These are phyloP conservation scores for Melanotus villosus DNA, from an alignment of 2,888 invertebrate genomes.

Conservation along the genomic window DNA sequence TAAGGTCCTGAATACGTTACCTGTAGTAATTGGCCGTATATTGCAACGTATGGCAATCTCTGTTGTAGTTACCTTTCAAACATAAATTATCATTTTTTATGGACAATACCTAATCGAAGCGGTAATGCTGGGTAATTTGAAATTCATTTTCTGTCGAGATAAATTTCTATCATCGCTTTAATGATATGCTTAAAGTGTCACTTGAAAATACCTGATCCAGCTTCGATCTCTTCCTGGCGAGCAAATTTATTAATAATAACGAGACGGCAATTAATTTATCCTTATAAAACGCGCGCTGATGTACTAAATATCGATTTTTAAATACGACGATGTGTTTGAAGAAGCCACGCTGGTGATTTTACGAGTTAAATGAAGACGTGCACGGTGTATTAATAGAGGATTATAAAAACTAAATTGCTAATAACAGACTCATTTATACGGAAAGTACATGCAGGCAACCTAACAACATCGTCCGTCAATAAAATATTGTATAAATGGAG, in stretches of 20 bases:
- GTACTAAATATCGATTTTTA: neutral
- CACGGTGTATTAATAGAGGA: neutral
- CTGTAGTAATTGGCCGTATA: slow-evolving; percentile 37
- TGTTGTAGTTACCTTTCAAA: slow-evolving; percentile 7
- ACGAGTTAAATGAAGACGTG: neutral
- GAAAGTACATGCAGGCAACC: slow-evolving; percentile 7
- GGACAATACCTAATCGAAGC: slow-evolving; percentile 9
- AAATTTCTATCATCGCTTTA: slow-evolving; percentile 16
- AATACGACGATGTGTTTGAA: neutral
- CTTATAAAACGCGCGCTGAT: neutral
- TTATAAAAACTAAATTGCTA: slow-evolving; percentile 5
- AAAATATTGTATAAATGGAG: slow-evolving; percentile 34
- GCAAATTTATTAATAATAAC: slow-evolving; percentile 13
- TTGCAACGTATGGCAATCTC: slow-evolving; percentile 18
- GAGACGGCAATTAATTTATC: slow-evolving; percentile 4
- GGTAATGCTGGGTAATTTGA: neutral
- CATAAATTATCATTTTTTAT: slow-evolving; percentile 34
- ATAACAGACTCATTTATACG: slow-evolving; percentile 25
- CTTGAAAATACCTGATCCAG: neutral
- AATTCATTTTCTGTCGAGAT: slow-evolving; percentile 29
- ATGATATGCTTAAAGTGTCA: slow-evolving; percentile 12
- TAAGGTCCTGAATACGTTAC: slow-evolving; percentile 31
- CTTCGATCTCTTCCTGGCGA: neutral
- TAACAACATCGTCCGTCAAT: slow-evolving; percentile 30
- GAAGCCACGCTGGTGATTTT: neutral